Conservation (phyloP, 2,113 vertebrate species). For the Rhadina sibilatrix region DNA sequence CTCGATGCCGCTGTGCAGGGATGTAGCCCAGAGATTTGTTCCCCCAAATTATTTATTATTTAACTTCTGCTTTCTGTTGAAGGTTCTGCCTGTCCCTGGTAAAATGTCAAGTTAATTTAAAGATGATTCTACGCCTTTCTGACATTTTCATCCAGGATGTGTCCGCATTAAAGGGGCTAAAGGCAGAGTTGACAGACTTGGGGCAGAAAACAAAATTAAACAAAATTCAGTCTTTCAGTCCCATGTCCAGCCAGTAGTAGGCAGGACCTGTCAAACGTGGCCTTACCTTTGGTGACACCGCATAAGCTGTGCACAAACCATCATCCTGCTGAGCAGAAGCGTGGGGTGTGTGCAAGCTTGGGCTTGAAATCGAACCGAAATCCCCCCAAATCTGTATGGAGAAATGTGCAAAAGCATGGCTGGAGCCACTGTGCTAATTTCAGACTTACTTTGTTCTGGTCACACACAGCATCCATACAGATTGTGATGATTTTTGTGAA, state of each 20-base stretch:
- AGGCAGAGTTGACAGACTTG: not conserved
- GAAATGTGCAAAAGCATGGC: not conserved
- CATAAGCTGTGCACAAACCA: not conserved
- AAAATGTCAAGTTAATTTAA: slow-evolving; percentile 69
- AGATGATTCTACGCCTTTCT: not conserved
- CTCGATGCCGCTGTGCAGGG: not conserved
- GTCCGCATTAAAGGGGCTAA: not conserved
- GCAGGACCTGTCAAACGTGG: accelerated
- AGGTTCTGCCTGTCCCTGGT: not conserved
- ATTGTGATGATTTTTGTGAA: slow-evolving; percentile 49
- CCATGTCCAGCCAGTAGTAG: not conserved
- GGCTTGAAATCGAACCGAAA: not conserved
- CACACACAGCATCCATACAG: not conserved
- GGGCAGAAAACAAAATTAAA: not conserved
- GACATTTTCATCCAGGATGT: slow-evolving; percentile 58
- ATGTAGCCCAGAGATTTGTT: not conserved
- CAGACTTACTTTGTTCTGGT: not conserved
- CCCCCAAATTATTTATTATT: slow-evolving; percentile 18
- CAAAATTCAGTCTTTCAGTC: not conserved
- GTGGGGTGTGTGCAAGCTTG: not conserved
- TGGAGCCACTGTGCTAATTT: not conserved
- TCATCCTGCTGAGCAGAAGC: not conserved
- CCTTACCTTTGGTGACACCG: not conserved
- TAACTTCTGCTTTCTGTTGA: not conserved
- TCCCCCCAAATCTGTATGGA: not conserved